Evolutionary conservation across 2,113 vertebrate species (phyloP).

Genomic region (Danionella cerebrum): DNA sequence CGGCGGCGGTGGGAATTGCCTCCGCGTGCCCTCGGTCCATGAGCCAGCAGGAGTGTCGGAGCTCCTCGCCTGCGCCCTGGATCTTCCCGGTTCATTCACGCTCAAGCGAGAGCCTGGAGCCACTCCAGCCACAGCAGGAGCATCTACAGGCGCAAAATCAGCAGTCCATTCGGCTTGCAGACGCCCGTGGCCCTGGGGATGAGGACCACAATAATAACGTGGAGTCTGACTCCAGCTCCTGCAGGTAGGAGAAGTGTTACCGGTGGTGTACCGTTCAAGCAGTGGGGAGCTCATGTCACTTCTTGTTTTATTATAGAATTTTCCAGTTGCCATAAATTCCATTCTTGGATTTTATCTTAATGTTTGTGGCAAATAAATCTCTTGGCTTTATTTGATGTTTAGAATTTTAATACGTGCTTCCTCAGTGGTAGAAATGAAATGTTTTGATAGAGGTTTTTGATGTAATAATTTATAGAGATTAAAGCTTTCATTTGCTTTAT

Average conservation of each 20-base stretch:
- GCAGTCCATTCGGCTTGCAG: background rate
- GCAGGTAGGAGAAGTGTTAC: slow-evolving; percentile 70
- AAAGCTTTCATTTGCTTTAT: too few relatives aligned
- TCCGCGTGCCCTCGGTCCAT: slow-evolving; percentile 67
- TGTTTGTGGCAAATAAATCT: too few relatives aligned
- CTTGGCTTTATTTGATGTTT: too few relatives aligned
- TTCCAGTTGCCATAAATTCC: too few relatives aligned
- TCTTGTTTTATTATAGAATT: too few relatives aligned
- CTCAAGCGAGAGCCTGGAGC: slow-evolving; percentile 48
- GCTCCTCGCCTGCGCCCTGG: slow-evolving; percentile 76
- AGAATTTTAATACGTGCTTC: too few relatives aligned
- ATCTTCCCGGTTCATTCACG: slow-evolving; percentile 75
- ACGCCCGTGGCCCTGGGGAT: slow-evolving; percentile 63
- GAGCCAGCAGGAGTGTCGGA: slow-evolving; percentile 84
- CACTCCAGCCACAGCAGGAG: slow-evolving; percentile 30
- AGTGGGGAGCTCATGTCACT: background rate
- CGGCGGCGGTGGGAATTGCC: slow-evolving; percentile 37
- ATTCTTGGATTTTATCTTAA: too few relatives aligned
- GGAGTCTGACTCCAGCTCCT: slow-evolving; percentile 86
- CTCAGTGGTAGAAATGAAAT: too few relatives aligned
- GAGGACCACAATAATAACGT: slow-evolving; percentile 68
- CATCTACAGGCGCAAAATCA: background rate
- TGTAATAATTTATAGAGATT: too few relatives aligned
- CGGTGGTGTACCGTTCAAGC: background rate
- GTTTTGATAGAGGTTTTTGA: too few relatives aligned